Evolutionary conservation across 2,113 vertebrate genomes (phyloP), one percentile per base, ranked within the genome.

Genomic region (Tychaedon coryphoeus): DNA sequence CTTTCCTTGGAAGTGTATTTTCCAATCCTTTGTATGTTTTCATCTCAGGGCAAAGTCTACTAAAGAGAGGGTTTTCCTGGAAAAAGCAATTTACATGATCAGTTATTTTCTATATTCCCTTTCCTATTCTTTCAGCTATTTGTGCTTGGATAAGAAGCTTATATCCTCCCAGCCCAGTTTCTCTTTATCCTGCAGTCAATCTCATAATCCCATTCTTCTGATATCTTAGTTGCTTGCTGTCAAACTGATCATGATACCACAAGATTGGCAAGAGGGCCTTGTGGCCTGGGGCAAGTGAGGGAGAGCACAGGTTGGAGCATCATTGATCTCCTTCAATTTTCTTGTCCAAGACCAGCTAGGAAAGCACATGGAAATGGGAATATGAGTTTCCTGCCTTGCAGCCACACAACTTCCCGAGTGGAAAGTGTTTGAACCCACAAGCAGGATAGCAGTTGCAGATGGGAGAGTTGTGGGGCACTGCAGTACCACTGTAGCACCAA

Each of bases 61-160:
- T n/a, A 79, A 79, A 81, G 64, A 81, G 51, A 73, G 34, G 80
- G 3, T 66, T 67, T 56, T 91, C 66, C 83, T 31, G 60, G 77
- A 95, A 85, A 96, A 95, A 97, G 71, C 87, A 95, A 96, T 97
- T 97, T 97, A 92, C 40, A 57, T 88, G 83, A 88, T 60, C 67
- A 64, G 60, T 78, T 96, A 66, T 93, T 94, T 94, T 95, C 77
- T 91, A 28, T 90, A 95, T 73, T 96, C 80, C 38, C 14, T 87
- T 95, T 92, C 74, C 57, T 94, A 67, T 95, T 95, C 87, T 94
- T 97, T 93, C 77, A 85, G 72, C 47, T 90, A 36, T 93, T 88
- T 84, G 80, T 82, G 74, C 77, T 73, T 79, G 56, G 91, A 51
- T 97, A 97, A 96, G 93, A 95, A 58, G 94, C 93, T 97, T 96